Conservation (phyloP, 1,140 invertebrate species). For the Holotrichia oblita region DNA sequence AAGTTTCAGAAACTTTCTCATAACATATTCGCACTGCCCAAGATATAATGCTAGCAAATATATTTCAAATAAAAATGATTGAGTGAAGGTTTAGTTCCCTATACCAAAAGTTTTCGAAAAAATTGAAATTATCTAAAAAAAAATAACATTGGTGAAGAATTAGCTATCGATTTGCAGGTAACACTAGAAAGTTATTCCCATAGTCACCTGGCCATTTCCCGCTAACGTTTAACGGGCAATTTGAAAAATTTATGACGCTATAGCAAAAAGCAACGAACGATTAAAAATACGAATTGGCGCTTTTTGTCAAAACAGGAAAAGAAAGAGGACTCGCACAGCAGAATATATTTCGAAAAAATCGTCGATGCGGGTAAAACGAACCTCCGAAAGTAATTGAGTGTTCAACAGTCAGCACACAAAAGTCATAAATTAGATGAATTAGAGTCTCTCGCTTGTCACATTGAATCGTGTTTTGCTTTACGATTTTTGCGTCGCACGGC, state of each 20-base stretch:
- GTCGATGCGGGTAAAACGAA: neutral
- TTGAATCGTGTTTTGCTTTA: conserved; percentile 2
- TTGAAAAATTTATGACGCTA: neutral
- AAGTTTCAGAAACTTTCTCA: no score
- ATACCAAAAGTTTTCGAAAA: no score
- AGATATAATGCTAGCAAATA: no score
- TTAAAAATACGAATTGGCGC: neutral
- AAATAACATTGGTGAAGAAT: no score
- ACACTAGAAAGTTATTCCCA: no score
- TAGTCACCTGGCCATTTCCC: no score
- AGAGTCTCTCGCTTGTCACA: neutral
- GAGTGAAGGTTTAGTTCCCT: no score
- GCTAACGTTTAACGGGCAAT: no score
- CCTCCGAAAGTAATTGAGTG: conserved; percentile 10
- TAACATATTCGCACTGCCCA: no score
- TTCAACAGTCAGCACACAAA: conserved; percentile 16
- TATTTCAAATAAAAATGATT: no score
- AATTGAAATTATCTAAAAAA: no score
- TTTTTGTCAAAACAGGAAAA: neutral
- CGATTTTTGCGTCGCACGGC: conserved; percentile 1
- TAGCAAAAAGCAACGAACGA: neutral
- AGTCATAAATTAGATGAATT: conserved; percentile 21
- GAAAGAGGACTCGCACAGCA: neutral
- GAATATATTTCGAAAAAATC: neutral
- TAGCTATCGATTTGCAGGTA: no score